Evolutionary conservation across 92 coral and sea anemone genomes (phyloP).

Genomic region (Bergia sp.): DNA sequence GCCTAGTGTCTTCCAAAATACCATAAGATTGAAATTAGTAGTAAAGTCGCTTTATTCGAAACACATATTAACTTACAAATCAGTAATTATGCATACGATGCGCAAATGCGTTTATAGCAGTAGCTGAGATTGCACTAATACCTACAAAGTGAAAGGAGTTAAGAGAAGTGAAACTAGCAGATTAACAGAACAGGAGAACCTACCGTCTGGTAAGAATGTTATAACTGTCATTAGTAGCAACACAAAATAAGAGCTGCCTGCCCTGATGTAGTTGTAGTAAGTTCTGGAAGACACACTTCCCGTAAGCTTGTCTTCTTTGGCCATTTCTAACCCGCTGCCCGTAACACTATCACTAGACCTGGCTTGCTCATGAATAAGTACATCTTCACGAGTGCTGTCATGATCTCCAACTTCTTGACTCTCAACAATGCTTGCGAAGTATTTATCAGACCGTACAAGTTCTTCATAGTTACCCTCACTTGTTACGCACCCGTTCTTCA

Average conservation of each 20-base stretch:
- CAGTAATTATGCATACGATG: too few relatives aligned
- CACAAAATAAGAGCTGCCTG: not conserved
- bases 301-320: not conserved
- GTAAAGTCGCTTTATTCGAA: too few relatives aligned
- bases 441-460: not conserved
- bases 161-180: too few relatives aligned
- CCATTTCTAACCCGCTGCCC: not conserved
- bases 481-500: constrained; percentile 8
- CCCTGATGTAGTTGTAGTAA: not conserved
- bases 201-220: not conserved
- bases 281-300: not conserved
- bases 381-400: not conserved
- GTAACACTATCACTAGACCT: not conserved
- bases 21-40: too few relatives aligned
- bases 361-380: not conserved
- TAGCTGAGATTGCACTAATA: too few relatives aligned
- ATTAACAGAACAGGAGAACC: not conserved
- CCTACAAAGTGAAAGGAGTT: too few relatives aligned
- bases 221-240: not conserved
- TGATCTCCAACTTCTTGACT: not conserved
- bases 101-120: too few relatives aligned
- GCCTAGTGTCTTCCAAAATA: too few relatives aligned
- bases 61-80: too few relatives aligned
- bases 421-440: constrained; percentile 6
- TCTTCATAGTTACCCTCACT: not conserved